Evolutionary conservation across 2,888 invertebrate genomes (phyloP).

Genomic region (Drosophila koepferae): DNA sequence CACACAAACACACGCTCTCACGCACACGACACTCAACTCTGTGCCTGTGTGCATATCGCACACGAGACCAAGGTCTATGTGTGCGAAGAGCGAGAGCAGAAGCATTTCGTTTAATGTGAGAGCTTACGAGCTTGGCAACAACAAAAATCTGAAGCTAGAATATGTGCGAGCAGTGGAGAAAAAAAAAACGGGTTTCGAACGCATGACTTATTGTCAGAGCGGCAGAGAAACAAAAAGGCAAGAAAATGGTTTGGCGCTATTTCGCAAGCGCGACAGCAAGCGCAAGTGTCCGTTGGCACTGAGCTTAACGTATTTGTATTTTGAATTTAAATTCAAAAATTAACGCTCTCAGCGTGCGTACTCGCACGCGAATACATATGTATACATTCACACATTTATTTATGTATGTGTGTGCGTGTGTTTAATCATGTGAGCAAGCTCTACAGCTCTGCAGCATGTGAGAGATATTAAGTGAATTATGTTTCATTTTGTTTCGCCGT

Average conservation of each 20-base stretch:
- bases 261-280: constrained; percentile 45
- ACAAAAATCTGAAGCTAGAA: constrained; percentile 56
- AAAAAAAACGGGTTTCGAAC: constrained; percentile 49
- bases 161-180: constrained; percentile 24
- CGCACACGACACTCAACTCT: not conserved
- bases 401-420: too few species aligned
- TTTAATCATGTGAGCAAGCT: not conserved
- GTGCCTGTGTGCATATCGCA: constrained; percentile 5
- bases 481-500: constrained; percentile 7
- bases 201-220: constrained; percentile 44
- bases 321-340: constrained; percentile 67
- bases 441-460: constrained; percentile 21
- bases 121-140: constrained; percentile 71
- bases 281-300: constrained; percentile 40
- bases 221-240: constrained; percentile 28
- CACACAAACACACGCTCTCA: not conserved
- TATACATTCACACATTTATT: too few species aligned
- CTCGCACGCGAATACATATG: constrained; percentile 1
- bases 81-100: constrained; percentile 20
- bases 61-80: constrained; percentile 42
- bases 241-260: constrained; percentile 32
- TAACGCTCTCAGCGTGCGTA: constrained; percentile 44
- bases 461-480: constrained; percentile 13
- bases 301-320: constrained; percentile 51
- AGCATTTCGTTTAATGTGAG: constrained; percentile 24